Base-by-base conservation (phyloP, 2,888 invertebrate genomes). In the Apoda limacodes region DNA sequence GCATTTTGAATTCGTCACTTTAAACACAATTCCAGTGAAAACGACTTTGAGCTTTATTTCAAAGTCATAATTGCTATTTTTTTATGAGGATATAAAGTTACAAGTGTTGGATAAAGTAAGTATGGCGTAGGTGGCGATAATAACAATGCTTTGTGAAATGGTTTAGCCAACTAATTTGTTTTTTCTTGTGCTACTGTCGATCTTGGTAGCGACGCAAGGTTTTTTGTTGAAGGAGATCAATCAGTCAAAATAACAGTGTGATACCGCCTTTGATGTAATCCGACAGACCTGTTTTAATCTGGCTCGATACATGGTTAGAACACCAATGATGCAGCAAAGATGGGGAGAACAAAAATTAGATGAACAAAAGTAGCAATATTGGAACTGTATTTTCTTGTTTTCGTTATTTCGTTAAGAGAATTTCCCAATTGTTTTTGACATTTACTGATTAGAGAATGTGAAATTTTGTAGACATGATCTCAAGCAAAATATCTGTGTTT, bases 171-270 rank as follows among this genome's bases (percentile, higher is more conserved):
- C 76, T 76, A 80, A 78, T 80, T 78, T 75, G 75, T 78, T 80
- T 80, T 80, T 78, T 78, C 75, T 71, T 66, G 49, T n/a, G 78
- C 80, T 78, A 78, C 80, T 75, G 78, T 76, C 75, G 74, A 76
- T 74, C 71, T 72, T 71, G 67, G 78, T 78, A 76, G 76, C 76
- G 69, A 59, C 66, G 72, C 69, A 67, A 65, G 64, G 66, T 69
- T 78, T 80, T 78, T 76, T 74, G 64, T 61, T 64, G 64, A 43
- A 50, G 54, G 65, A 74, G 80, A 80, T 80, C 80, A 76, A 80
- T 80, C 80, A 78, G 80, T 80, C 80, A 80, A 78, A 78, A 78
- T 78, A 80, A 78, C 78, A 76, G 80, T 80, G 69, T 76, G 80
- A 75, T 78, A 78, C 78, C 75, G 76, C 78, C 78, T 80, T 80